Conservation (phyloP, 2,113 vertebrate genomes). For the Grammomys surdaster region DNA sequence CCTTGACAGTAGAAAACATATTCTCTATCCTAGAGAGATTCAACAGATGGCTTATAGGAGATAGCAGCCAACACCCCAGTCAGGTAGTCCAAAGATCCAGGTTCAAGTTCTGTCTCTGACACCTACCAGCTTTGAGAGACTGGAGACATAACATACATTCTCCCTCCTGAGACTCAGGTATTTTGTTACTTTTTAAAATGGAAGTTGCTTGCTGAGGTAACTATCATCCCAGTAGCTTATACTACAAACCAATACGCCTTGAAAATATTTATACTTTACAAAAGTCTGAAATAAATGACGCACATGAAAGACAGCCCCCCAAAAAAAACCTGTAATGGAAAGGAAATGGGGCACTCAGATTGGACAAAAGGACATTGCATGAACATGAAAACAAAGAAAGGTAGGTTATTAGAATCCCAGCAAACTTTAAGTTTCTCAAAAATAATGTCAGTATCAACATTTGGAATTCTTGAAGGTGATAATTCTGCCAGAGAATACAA, state of each 20-base stretch:
- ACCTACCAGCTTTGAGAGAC: not conserved
- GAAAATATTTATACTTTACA: not conserved
- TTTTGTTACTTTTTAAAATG: not conserved
- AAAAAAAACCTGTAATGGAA: not conserved
- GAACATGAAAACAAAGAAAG: slow-evolving; percentile 22
- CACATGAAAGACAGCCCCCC: not conserved
- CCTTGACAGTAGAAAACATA: not conserved
- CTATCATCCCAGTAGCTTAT: not conserved
- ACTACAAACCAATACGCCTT: not conserved
- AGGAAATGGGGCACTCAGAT: not conserved
- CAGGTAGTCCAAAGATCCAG: slow-evolving; percentile 11
- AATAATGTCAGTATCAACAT: not conserved
- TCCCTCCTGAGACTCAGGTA: not conserved
- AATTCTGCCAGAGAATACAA: not conserved
- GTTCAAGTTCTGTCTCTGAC: not conserved
- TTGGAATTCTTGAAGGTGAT: slow-evolving; percentile 1
- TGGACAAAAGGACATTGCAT: not conserved
- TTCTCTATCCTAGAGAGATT: slow-evolving; percentile 12
- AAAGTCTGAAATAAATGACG: not conserved
- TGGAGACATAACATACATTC: not conserved
- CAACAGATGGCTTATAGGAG: not conserved
- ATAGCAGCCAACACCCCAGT: not conserved
- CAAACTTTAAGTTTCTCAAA: slow-evolving; percentile 14
- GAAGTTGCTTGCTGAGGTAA: not conserved
- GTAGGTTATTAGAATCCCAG: not conserved